Base-by-base conservation (phyloP, 2,113 vertebrate species). In the Megaceryle maxima region DNA sequence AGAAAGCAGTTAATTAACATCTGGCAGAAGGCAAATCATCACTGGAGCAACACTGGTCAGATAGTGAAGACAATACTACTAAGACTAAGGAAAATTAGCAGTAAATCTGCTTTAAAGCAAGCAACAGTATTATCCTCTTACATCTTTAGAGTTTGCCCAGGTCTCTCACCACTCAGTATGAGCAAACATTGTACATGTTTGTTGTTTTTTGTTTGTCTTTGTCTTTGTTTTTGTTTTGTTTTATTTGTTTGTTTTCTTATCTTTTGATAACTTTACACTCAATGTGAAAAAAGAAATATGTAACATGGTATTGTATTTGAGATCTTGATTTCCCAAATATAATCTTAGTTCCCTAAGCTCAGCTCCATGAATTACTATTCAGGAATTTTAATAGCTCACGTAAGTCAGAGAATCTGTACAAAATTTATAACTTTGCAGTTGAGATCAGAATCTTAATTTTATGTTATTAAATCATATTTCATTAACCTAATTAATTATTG, bases 1-100 rank as follows among this genome's bases (percentile, higher is more conserved):
- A 92, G 31, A 92, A 91, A 95, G 90, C 56, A 59, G 28, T 80
- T 96, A 90, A 63, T 85, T 94, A 86, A 87, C 87, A 83, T 90
- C 44, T 62, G 75, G 83, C 73, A 93, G 87, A 92, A 90, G 69
- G 39, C 67, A 6, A 48, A 12, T 94, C 77, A 90, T 73, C 51
- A 75, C 53, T 89, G 81, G 39, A 94, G 60, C 31, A 93, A 68
- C 50, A 37, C 31, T 92, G 87, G 56, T 94, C 79, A 91, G 60
- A 89, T 68, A 64, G 57, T 81, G 87, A 80, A 91, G 83, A 87
- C 2, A 8, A 25, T 76, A 16, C 41, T 87, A n/a, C 72, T 75
- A 79, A 92, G 62, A 82, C 44, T 53, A 39, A 80, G n/a, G 68
- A 84, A 80, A 81, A 68, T 88, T 81, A 92, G 12, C 59, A 24